phyloP scores from a whole-genome alignment of 2,797 vertebrate genomes.

The Phrynocephalus vlangalii region DNA sequence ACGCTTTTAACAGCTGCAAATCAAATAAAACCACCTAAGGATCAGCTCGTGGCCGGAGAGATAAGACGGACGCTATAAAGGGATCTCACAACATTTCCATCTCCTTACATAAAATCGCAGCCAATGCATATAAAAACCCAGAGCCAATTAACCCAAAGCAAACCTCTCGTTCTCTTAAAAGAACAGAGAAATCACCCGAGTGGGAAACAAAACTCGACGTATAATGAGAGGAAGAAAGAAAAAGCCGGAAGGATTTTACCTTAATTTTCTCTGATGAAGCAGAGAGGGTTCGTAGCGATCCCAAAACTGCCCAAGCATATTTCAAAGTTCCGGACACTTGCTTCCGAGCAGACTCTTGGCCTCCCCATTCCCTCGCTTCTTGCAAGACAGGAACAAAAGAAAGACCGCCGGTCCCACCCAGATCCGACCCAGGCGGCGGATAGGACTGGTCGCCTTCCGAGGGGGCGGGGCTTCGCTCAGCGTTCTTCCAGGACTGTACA shows the following conservation, averaged over 20 bases:
- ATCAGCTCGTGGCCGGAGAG: background rate
- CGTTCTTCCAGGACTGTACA: background rate
- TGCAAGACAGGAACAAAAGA: conserved; percentile 9
- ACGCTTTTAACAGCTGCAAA: background rate
- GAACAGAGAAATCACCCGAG: background rate
- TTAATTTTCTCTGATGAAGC: background rate
- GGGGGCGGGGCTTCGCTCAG: conserved; percentile 2
- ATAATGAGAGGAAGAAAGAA: background rate
- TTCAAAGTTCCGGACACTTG: conserved; percentile 11
- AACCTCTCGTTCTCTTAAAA: background rate
- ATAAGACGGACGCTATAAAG: no score
- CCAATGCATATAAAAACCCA: background rate
- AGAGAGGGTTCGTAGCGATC: background rate
- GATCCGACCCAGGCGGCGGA: background rate
- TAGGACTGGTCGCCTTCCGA: background rate
- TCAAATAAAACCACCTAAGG: background rate
- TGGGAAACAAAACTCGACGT: background rate
- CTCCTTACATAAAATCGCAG: background rate
- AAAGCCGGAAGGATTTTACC: background rate
- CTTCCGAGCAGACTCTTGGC: background rate
- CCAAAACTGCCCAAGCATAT: background rate
- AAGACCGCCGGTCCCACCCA: conserved; percentile 5
- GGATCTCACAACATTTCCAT: background rate
- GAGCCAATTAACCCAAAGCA: background rate
- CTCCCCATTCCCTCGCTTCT: conserved; percentile 1